These are phyloP conservation scores for Elephas maximus DNA, from an alignment of 2,113 vertebrate genomes.

Conservation along the genomic window DNA sequence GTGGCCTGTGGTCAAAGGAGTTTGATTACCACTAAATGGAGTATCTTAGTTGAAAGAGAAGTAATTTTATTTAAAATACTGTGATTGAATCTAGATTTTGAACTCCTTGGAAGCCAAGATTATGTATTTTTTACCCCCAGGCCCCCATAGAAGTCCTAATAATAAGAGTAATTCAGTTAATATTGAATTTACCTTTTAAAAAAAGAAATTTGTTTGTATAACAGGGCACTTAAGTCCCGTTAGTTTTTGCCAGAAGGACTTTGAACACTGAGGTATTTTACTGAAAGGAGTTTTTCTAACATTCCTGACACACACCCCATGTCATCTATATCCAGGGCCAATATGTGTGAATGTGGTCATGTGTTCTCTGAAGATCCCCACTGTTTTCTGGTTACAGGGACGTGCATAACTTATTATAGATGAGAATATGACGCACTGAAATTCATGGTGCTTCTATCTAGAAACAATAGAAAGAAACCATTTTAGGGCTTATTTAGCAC, in stretches of 20 bases:
- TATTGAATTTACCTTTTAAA: not conserved
- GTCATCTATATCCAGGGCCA: not conserved
- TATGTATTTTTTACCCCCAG: not conserved
- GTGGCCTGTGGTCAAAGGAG: not conserved
- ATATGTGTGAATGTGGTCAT: not conserved
- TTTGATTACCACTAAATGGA: not conserved
- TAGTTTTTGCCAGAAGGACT: not conserved
- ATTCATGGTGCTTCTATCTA: not conserved
- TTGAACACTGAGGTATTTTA: not conserved
- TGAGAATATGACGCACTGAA: not conserved
- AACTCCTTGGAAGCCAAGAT: not conserved
- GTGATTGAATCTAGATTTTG: not conserved
- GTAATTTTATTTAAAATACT: slow-evolving; percentile 2
- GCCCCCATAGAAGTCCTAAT: not conserved
- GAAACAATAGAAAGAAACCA: not conserved
- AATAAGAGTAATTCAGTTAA: not conserved
- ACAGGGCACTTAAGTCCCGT: not conserved
- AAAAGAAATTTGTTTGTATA: not conserved
- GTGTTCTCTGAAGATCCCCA: not conserved
- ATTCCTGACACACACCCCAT: not conserved
- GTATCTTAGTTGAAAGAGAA: not conserved
- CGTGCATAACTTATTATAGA: not conserved
- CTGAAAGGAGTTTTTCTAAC: not conserved
- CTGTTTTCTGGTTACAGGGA: not conserved
- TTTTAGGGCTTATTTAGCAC: not conserved